Conservation (phyloP, 1,140 invertebrate species). For the Anthonomus grandis region DNA sequence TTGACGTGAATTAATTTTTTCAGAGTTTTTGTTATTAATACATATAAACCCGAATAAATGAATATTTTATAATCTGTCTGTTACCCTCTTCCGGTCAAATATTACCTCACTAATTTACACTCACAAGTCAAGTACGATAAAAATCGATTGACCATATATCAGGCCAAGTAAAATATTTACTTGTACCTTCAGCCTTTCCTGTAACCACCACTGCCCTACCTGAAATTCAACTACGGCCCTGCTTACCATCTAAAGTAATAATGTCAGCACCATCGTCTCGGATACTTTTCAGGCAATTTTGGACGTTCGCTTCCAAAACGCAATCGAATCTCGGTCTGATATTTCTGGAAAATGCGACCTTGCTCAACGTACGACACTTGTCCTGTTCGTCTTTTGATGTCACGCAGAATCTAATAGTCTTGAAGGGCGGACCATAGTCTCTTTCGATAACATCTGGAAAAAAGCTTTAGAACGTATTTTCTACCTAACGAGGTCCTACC, state of each 20-base stretch:
- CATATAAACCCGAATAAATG: too few species aligned
- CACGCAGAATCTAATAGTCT: slow-evolving; percentile 61
- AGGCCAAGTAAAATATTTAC: too few species aligned
- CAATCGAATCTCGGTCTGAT: slow-evolving; percentile 70
- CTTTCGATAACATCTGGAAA: slow-evolving; percentile 68
- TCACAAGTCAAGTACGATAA: too few species aligned
- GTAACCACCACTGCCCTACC: too few species aligned
- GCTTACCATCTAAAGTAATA: slow-evolving; percentile 56
- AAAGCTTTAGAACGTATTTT: background rate
- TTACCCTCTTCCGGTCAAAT: too few species aligned
- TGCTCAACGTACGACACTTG: slow-evolving; percentile 65
- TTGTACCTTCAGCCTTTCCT: too few species aligned
- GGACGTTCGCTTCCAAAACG: slow-evolving; percentile 52
- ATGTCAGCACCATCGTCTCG: slow-evolving; percentile 60
- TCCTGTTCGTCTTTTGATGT: slow-evolving; percentile 56
- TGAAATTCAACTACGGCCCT: background rate
- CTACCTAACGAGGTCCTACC: slow-evolving; percentile 31
- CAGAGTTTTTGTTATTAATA: too few species aligned
- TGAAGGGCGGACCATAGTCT: slow-evolving; percentile 57
- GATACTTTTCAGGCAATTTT: slow-evolving; percentile 67
- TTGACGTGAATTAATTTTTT: too few species aligned
- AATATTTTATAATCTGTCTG: too few species aligned
- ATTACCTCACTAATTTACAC: too few species aligned
- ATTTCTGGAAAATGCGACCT: slow-evolving; percentile 68
- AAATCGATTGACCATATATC: too few species aligned